phyloP scores from a whole-genome alignment of 2,113 vertebrate genomes.

The Hemicordylus capensis region DNA sequence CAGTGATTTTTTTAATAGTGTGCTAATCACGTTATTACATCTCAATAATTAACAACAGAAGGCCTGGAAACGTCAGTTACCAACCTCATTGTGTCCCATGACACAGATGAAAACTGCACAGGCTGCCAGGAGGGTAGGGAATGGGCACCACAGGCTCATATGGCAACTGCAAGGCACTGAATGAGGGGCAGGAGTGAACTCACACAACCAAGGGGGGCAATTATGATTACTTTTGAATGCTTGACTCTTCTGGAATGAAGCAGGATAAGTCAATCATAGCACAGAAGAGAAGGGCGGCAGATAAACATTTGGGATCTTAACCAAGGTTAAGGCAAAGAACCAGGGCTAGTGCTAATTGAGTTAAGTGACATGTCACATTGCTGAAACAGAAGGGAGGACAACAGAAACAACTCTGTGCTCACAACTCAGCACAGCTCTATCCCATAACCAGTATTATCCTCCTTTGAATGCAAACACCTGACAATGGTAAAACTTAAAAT shows the following conservation, averaged over 20 bases:
- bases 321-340: neutral
- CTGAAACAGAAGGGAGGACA: neutral
- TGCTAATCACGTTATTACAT: constrained; percentile 86
- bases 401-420: neutral
- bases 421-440: neutral
- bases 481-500: neutral
- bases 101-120: neutral
- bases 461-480: neutral
- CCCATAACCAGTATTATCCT: neutral
- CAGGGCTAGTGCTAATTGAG: neutral
- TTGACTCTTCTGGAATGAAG: neutral
- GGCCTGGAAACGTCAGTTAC: constrained; percentile 71
- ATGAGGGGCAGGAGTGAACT: neutral
- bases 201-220: neutral
- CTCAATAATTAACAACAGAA: constrained; percentile 86
- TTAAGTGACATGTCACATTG: neutral
- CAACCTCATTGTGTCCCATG: constrained; percentile 45
- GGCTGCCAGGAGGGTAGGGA: neutral
- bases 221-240: neutral
- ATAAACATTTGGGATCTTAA: neutral
- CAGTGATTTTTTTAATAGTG: constrained; percentile 86
- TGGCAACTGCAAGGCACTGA: neutral
- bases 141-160: neutral
- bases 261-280: neutral
- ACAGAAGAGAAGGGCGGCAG: neutral